Evolutionary conservation across 1,140 invertebrate genomes (phyloP), one percentile per base, ranked within the genome.

Genomic region (Helicoverpa armigera): DNA sequence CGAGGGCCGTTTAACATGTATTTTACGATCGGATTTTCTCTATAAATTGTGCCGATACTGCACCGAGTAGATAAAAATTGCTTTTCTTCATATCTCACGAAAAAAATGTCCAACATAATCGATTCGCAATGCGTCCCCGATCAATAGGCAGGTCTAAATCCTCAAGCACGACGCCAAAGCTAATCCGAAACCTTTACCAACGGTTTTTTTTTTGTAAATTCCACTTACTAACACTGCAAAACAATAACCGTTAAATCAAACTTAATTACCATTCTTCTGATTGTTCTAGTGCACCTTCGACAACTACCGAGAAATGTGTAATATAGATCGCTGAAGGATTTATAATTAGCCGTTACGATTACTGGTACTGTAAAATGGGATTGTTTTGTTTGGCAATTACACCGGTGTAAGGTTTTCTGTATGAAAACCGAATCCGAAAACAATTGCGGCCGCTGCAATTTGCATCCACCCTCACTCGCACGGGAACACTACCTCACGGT

Each of bases 301-400:
- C 29, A 35, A 35, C 48, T 74, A 58, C 72, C 43, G 31, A 60
- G 72, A 74, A 74, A 69, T 50, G 65, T 69, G 54, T 56, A 74
- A 74, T 74, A 43, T 56, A 74, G 13, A 74, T 31, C 31, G 31
- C 18, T 43, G 53, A 16, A 58, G 53, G 50, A 69, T 69, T 69
- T 74, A 74, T 74, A 74, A 74, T 74, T 60, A 74, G 72, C 54
- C 11, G 43, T 16, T 50, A 16, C 54, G 18, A 60, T 43, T 60
- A n/a, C 23, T 60, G 72, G 72, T 23, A 54, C 13, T 4, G 14
- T 16, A 65, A 14, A 43, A 65, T 4, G 2, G 53, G 13, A 51
- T 23, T 58, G 72, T 74, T 60, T 56, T 74, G 72, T 60, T 74
- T 35, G 31, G 29, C 72, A 74, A 74, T 60, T 43, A 60, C 58